Evolutionary conservation across 2,797 vertebrate genomes (phyloP).

Genomic region (Nyctalus aviator): DNA sequence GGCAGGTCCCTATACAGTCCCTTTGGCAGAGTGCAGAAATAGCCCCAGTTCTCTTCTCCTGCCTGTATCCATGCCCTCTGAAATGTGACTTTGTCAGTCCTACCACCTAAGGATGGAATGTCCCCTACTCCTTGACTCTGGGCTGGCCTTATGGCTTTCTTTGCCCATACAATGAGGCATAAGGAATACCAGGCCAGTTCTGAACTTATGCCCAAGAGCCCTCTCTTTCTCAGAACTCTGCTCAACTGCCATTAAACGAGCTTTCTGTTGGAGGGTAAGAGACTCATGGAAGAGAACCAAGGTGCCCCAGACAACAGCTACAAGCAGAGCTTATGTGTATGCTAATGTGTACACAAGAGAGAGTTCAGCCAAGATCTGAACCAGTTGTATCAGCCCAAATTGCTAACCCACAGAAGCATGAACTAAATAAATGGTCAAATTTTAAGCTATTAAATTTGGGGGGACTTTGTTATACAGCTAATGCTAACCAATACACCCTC

Average conservation of each 20-base stretch:
- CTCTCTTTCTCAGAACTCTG: background rate
- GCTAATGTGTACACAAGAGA: background rate
- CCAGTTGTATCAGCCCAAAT: background rate
- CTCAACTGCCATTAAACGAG: background rate
- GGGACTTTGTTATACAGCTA: background rate
- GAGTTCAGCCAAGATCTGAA: background rate
- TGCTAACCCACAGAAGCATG: background rate
- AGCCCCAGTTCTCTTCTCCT: background rate
- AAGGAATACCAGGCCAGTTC: background rate
- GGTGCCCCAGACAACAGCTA: background rate
- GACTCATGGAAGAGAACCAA: background rate
- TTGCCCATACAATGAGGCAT: background rate
- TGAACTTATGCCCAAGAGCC: background rate
- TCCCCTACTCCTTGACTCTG: background rate
- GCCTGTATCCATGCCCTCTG: background rate
- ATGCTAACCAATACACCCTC: background rate
- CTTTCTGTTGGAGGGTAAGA: background rate
- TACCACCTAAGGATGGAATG: background rate
- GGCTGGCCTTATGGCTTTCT: background rate
- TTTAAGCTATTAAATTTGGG: background rate
- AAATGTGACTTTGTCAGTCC: background rate
- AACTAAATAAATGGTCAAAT: background rate
- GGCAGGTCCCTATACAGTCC: background rate
- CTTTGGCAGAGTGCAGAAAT: background rate
- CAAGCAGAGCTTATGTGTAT: background rate